Base-by-base conservation (phyloP, 2,888 invertebrate species). In the Embidobia sp. region DNA sequence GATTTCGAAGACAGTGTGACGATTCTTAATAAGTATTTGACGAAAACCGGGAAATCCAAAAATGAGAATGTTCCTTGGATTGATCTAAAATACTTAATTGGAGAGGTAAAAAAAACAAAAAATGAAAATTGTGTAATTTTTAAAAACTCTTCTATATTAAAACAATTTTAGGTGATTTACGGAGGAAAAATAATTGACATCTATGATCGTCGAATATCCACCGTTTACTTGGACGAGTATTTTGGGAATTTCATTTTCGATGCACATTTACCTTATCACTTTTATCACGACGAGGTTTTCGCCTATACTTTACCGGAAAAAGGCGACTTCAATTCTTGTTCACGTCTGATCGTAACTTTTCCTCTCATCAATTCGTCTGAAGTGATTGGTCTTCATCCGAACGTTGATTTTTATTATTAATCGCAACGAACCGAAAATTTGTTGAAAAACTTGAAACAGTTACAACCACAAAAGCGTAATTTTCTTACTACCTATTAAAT, bases 171-270 rank as follows among this genome's bases (percentile, higher is more conserved):
- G 95, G 95, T 97, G 16, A 97, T 98, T 96, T 98, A 98, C 87
- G 97, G 98, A 18, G 98, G 98, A 0, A 92, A 97, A 57, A 96
- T 98, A 22, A 97, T 97, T 80, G 97, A 98, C 88, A 94, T 95
- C 87, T 97, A 94, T 90, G 98, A 98, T 90, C 92, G 97, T 4
- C 93, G 97, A 76, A 94, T 97, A 7, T 94, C 96, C 1, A 91
- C 93, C 79, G 95, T 94, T 0, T 98, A 97, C 90, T 96, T 97
- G 95, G 94, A 97, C 87, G 97, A 98, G 89, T 98, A 97, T 87
- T 94, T 98, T 92, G 97, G 97, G 0, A 97, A 98, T 86, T 98
- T 97, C 89, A 91, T 98, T 49, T 97, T 98, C 88, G 97, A 97
- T 88, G 93, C 93, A 64, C 97, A 96, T 90, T 96, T 97, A 88